These are phyloP conservation scores for Bhutanitis thaidina DNA, from an alignment of 2,888 invertebrate genomes.

Conservation along the genomic window DNA sequence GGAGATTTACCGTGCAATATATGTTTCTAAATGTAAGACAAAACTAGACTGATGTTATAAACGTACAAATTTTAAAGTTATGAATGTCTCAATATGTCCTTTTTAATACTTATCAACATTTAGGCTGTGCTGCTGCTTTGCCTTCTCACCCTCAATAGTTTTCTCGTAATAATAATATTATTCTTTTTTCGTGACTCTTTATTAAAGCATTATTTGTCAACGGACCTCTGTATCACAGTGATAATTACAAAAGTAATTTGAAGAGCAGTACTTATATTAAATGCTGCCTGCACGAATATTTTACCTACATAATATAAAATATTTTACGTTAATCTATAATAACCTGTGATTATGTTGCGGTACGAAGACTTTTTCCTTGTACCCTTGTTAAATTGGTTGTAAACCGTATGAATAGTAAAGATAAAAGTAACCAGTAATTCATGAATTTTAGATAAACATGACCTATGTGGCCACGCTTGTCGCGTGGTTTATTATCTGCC, in stretches of 20 bases:
- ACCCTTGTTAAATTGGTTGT: too few relatives aligned
- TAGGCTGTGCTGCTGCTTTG: too few relatives aligned
- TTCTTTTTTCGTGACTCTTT: not conserved
- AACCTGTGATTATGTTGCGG: slow-evolving; percentile 8
- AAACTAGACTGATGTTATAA: slow-evolving; percentile 11
- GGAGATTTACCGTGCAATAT: too few relatives aligned
- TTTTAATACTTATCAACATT: too few relatives aligned
- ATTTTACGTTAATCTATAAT: not conserved
- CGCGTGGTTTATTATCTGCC: too few relatives aligned
- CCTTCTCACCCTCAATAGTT: too few relatives aligned
- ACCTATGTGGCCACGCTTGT: too few relatives aligned
- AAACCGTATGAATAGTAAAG: too few relatives aligned
- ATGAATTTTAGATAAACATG: too few relatives aligned
- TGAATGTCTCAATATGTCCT: not conserved
- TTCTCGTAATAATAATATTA: not conserved
- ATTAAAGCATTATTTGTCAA: not conserved
- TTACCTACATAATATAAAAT: not conserved
- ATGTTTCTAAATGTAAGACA: not conserved
- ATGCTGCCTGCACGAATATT: not conserved
- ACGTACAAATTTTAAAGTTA: slow-evolving; percentile 6
- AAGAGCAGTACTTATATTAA: not conserved
- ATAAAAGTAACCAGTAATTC: too few relatives aligned
- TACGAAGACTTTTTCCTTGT: not conserved
- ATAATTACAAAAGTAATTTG: not conserved
- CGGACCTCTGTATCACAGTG: slow-evolving; percentile 4